Percentiles rank a stretch among this genome's conserved stretches.
phyloP scores from a whole-genome alignment of 53 echinoderm and acorn worm genomes.

The Holothuria leucospilota region DNA sequence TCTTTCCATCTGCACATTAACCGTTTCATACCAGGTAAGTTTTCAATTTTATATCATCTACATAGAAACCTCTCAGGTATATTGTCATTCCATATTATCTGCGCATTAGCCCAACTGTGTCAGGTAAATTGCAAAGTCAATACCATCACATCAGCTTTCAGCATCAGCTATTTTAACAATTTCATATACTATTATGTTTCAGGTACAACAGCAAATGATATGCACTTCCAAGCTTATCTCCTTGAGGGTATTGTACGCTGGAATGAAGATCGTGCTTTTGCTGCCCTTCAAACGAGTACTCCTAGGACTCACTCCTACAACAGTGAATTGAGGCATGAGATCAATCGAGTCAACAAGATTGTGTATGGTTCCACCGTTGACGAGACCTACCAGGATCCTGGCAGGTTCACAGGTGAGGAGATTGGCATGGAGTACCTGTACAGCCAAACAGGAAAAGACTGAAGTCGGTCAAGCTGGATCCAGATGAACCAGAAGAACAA shows the following conservation, averaged over 20 bases:
- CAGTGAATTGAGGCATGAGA: background rate
- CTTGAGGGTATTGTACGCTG: conserved; percentile 68
- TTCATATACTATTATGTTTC: background rate
- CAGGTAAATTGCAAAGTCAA: no score
- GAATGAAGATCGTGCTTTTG: conserved; percentile 65
- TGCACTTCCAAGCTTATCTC: conserved; percentile 81
- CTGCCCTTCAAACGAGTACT: background rate
- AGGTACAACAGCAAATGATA: conserved; percentile 63
- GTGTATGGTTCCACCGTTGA: conserved; percentile 18
- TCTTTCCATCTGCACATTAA: conserved; percentile 70
- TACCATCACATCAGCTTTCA: no score
- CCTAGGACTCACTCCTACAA: conserved; percentile 1
- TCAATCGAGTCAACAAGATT: conserved; percentile 25
- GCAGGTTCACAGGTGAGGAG: conserved; percentile 60
- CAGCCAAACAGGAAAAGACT: conserved; percentile 57
- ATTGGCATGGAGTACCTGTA: conserved; percentile 75
- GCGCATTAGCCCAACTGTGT: no score
- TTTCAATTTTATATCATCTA: background rate
- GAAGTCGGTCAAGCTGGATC: conserved; percentile 24
- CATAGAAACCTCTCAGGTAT: no score
- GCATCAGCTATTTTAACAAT: no score
- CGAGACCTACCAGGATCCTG: background rate
- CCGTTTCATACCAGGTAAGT: conserved; percentile 66
- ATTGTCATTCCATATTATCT: no score
- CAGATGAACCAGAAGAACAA: conserved; percentile 43